Conservation (phyloP, 2,113 vertebrate species). For the Nothocercus nigrocapillus region DNA sequence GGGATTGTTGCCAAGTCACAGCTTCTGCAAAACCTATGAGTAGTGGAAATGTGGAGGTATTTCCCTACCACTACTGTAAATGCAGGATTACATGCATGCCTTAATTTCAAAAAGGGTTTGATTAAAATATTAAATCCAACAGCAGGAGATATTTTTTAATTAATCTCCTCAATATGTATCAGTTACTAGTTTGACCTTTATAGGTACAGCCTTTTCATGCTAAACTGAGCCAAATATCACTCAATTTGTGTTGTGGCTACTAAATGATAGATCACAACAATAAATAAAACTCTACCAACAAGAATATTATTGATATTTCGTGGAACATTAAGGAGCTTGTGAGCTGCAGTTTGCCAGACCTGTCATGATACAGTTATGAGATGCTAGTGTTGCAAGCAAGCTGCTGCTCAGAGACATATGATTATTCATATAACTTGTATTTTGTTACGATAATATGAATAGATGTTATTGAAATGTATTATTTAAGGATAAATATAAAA, state of each 20-base stretch:
- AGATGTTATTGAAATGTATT: not conserved
- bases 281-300: not conserved
- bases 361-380: not conserved
- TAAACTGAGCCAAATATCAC: not conserved
- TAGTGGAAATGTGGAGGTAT: not conserved
- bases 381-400: not conserved
- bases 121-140: not conserved
- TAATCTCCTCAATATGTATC: not conserved
- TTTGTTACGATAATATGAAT: not conserved
- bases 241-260: conserved; percentile 27
- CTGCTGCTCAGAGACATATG: not conserved
- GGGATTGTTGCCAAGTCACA: not conserved
- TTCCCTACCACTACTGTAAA: not conserved
- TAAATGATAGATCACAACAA: not conserved
- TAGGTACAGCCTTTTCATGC: not conserved
- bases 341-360: not conserved
- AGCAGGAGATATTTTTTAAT: not conserved
- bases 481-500: not conserved
- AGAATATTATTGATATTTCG: conserved; percentile 4
- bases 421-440: not conserved
- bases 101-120: not conserved
- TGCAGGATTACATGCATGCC: not conserved
- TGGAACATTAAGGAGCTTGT: not conserved
- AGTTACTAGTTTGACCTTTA: conserved; percentile 18
- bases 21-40: not conserved